phyloP scores from a whole-genome alignment of 2,797 vertebrate species.

The Coranthus polyacanthus region DNA sequence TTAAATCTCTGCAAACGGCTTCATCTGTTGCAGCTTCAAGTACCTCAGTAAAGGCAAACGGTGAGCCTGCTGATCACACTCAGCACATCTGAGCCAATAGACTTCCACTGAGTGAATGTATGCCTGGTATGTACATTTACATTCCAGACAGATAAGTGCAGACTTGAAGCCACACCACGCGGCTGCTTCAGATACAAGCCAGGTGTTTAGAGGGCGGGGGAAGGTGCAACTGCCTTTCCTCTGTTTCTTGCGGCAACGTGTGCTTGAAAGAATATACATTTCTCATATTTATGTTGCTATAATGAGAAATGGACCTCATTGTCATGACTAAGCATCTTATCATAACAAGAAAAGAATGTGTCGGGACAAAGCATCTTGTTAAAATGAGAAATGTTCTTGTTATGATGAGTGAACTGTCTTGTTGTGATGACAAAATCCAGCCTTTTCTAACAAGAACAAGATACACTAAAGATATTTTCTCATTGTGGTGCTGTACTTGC shows the following conservation, averaged over 20 bases:
- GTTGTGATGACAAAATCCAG: no score
- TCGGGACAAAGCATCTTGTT: not conserved
- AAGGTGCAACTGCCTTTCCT: not conserved
- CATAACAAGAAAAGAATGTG: not conserved
- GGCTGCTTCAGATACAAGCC: not conserved
- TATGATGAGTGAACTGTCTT: no score
- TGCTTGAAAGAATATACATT: not conserved
- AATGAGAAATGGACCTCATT: not conserved
- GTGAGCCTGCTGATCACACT: not conserved
- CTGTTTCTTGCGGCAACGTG: not conserved
- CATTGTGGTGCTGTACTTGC: no score
- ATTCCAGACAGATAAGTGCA: conserved; percentile 16
- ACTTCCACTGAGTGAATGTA: not conserved
- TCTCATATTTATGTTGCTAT: not conserved
- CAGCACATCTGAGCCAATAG: conserved; percentile 14
- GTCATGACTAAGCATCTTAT: not conserved
- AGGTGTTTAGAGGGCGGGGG: no score
- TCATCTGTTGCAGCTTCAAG: not conserved
- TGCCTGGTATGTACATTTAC: not conserved
- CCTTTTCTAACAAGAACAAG: no score
- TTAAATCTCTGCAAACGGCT: conserved; percentile 2
- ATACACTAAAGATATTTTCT: no score
- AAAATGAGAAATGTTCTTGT: not conserved
- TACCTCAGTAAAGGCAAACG: not conserved
- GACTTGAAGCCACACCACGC: not conserved